Evolutionary conservation across 2,888 invertebrate species (phyloP).

Genomic region (Nomada ruficornis): DNA sequence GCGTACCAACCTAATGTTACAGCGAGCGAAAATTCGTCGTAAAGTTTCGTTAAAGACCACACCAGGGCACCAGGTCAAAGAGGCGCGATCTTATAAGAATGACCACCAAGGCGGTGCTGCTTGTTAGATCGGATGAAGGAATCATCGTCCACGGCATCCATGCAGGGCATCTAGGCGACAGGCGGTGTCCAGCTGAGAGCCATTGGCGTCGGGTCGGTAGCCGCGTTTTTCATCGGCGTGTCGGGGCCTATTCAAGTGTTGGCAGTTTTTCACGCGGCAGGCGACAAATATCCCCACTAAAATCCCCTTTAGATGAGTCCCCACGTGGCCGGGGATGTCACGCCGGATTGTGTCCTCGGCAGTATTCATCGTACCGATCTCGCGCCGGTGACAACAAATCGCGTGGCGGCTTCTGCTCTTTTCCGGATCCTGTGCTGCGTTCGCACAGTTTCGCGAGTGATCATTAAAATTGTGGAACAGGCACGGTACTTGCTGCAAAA

Average conservation of each 20-base stretch:
- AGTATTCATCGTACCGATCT: constrained; percentile 77
- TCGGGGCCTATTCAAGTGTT: constrained; percentile 79
- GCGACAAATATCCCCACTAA: constrained; percentile 78
- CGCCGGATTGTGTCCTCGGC: constrained; percentile 68
- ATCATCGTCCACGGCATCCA: constrained; percentile 39
- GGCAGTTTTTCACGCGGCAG: constrained; percentile 79
- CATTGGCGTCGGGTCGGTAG: constrained; percentile 75
- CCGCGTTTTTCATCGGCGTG: constrained; percentile 78
- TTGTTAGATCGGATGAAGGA: constrained; percentile 29
- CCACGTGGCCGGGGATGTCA: constrained; percentile 77
- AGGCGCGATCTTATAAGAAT: neutral
- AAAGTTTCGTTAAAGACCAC: neutral
- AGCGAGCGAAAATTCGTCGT: neutral
- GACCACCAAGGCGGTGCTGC: constrained; percentile 1
- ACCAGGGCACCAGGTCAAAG: neutral
- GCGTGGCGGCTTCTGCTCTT: constrained; percentile 24
- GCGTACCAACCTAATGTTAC: too few species aligned
- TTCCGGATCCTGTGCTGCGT: constrained; percentile 6
- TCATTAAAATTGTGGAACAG: neutral
- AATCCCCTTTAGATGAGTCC: constrained; percentile 76
- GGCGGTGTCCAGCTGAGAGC: constrained; percentile 73
- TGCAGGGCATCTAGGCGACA: constrained; percentile 64
- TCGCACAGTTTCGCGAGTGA: neutral
- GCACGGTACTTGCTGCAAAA: neutral
- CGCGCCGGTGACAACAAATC: constrained; percentile 72